phyloP scores from a whole-genome alignment of 2,888 invertebrate genomes.

The Papilio protenor region DNA sequence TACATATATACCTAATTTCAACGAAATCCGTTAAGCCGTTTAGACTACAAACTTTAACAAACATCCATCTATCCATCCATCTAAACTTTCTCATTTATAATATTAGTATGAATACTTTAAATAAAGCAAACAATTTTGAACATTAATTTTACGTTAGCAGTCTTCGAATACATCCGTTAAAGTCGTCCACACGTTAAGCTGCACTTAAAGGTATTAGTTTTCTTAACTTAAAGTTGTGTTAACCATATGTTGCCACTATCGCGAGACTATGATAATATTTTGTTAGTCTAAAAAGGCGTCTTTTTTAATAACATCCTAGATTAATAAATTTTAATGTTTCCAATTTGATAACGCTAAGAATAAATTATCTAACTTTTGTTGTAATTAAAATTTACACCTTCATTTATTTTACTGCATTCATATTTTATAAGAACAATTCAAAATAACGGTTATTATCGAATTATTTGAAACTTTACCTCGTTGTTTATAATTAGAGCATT shows the following conservation, averaged over 20 bases:
- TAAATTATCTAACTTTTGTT: not conserved
- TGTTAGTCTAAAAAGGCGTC: not conserved
- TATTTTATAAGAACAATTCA: conserved; percentile 10
- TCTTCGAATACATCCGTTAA: no score
- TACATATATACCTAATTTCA: no score
- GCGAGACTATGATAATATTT: not conserved
- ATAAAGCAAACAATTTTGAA: no score
- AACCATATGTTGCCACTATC: not conserved
- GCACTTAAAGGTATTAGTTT: not conserved
- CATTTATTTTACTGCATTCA: not conserved
- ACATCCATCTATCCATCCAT: no score
- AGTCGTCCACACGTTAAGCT: not conserved
- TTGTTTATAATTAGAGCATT: conserved; percentile 13
- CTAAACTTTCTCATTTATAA: no score
- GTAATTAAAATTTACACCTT: conserved; percentile 21
- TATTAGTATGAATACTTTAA: no score
- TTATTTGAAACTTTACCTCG: conserved; percentile 14
- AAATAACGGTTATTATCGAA: conserved; percentile 20
- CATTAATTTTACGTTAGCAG: no score
- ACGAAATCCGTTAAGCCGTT: no score
- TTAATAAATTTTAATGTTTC: not conserved
- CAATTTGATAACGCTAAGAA: not conserved
- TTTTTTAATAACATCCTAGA: not conserved
- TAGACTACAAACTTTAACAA: no score
- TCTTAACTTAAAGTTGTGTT: not conserved